phyloP scores from a whole-genome alignment of 2,888 invertebrate species.

The Bombylius discolor region DNA sequence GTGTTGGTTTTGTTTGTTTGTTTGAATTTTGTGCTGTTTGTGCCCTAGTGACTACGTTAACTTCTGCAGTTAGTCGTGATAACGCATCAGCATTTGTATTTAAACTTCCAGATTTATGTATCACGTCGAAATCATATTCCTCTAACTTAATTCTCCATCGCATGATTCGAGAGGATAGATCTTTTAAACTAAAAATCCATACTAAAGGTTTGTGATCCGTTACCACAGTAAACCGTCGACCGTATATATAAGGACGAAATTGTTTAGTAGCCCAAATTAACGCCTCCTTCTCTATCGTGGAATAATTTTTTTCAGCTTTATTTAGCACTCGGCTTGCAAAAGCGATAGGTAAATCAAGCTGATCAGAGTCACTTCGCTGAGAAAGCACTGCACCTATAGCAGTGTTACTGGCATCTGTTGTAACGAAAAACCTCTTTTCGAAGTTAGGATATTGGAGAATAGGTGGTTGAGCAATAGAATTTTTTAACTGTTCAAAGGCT shows the following conservation, averaged over 20 bases:
- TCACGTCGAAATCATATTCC: slow-evolving; percentile 19
- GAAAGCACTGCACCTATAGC: slow-evolving; percentile 20
- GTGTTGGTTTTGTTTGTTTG: no score
- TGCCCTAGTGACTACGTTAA: no score
- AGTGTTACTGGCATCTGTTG: slow-evolving; percentile 20
- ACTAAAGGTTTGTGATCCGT: slow-evolving; percentile 22
- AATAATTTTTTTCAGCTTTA: slow-evolving; percentile 17
- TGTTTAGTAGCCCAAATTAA: slow-evolving; percentile 15
- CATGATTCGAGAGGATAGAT: slow-evolving; percentile 17
- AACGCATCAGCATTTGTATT: slow-evolving; percentile 15
- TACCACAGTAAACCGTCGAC: slow-evolving; percentile 17
- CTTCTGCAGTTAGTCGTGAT: background rate
- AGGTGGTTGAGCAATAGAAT: background rate
- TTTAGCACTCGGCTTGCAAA: slow-evolving; percentile 19
- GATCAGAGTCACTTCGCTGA: slow-evolving; percentile 10
- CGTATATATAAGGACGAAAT: slow-evolving; percentile 20
- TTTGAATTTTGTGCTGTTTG: no score
- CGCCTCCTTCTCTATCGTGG: slow-evolving; percentile 19
- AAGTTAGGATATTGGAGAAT: slow-evolving; percentile 19
- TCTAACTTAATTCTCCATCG: slow-evolving; percentile 20
- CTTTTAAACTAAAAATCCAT: slow-evolving; percentile 17
- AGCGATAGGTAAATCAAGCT: slow-evolving; percentile 17
- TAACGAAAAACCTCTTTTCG: slow-evolving; percentile 17
- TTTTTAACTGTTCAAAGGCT: slow-evolving; percentile 5
- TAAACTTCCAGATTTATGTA: slow-evolving; percentile 15